phyloP scores from a whole-genome alignment of 1,140 invertebrate genomes.

The Drosophila littoralis region DNA sequence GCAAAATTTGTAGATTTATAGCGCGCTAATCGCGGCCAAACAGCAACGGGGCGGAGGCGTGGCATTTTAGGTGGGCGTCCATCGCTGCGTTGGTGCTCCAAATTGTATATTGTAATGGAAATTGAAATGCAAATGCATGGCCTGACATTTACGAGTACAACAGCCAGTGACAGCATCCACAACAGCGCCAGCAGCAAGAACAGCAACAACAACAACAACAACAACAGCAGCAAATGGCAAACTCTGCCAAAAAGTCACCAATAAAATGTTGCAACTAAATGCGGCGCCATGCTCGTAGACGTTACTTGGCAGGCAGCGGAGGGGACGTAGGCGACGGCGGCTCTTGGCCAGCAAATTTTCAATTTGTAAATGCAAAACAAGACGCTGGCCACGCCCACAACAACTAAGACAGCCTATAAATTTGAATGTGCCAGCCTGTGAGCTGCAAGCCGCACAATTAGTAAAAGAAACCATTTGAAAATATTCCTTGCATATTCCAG shows the following conservation, averaged over 20 bases:
- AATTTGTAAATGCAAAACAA: conserved; percentile 81
- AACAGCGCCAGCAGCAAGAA: conserved; percentile 39
- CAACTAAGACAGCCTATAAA: conserved; percentile 62
- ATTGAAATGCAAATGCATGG: conserved; percentile 80
- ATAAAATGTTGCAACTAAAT: conserved; percentile 81
- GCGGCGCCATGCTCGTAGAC: conserved; percentile 57
- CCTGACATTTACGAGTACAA: conserved; percentile 77
- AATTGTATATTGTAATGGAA: conserved; percentile 79
- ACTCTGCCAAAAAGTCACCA: conserved; percentile 76
- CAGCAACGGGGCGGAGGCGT: conserved; percentile 39
- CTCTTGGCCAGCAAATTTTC: conserved; percentile 69
- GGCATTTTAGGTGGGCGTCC: conserved; percentile 40
- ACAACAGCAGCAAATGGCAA: conserved; percentile 36
- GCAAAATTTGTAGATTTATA: conserved; percentile 81
- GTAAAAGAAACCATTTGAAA: conserved; percentile 51
- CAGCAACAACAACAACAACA: conserved; percentile 31
- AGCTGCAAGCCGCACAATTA: conserved; percentile 51
- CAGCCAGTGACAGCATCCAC: conserved; percentile 44
- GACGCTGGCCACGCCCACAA: conserved; percentile 64
- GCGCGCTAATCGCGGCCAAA: conserved; percentile 80
- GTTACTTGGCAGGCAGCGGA: conserved; percentile 58
- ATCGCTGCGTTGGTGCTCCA: conserved; percentile 43
- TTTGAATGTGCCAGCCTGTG: conserved; percentile 26
- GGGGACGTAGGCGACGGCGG: neutral
- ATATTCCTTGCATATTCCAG: conserved; percentile 40